phyloP scores from a whole-genome alignment of 2,888 invertebrate species.

The Ormyrus labotus region DNA sequence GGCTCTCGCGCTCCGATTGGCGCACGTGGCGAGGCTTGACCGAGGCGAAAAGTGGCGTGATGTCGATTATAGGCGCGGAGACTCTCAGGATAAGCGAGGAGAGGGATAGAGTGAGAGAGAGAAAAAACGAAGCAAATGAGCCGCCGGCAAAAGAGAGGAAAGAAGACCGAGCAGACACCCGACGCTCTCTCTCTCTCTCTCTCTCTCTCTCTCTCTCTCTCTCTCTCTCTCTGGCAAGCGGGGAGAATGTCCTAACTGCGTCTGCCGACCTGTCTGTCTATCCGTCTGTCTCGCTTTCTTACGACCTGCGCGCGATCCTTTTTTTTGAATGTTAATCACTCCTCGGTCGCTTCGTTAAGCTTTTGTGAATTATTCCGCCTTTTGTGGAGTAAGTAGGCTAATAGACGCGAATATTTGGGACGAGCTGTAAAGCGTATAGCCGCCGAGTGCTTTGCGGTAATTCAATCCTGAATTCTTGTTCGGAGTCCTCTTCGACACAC shows the following conservation, averaged over 20 bases:
- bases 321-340: no score
- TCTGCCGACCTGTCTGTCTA: no score
- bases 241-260: not conserved
- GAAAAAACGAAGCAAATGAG: not conserved
- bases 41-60: slow-evolving; percentile 54
- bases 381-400: no score
- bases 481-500: no score
- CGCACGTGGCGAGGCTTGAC: slow-evolving; percentile 32
- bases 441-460: no score
- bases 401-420: no score
- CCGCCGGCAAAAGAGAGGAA: not conserved
- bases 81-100: not conserved
- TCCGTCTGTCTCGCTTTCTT: no score
- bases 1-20: slow-evolving; percentile 38
- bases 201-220: not conserved
- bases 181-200: not conserved
- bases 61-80: slow-evolving; percentile 43
- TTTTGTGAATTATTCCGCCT: no score
- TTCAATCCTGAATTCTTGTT: no score
- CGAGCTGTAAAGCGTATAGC: no score
- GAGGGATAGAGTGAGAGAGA: slow-evolving; percentile 1
- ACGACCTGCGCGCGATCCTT: no score
- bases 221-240: not conserved
- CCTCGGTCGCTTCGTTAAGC: no score
- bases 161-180: not conserved